Conservation (phyloP, 2,888 invertebrate species). For the Sepiola atlantica region DNA sequence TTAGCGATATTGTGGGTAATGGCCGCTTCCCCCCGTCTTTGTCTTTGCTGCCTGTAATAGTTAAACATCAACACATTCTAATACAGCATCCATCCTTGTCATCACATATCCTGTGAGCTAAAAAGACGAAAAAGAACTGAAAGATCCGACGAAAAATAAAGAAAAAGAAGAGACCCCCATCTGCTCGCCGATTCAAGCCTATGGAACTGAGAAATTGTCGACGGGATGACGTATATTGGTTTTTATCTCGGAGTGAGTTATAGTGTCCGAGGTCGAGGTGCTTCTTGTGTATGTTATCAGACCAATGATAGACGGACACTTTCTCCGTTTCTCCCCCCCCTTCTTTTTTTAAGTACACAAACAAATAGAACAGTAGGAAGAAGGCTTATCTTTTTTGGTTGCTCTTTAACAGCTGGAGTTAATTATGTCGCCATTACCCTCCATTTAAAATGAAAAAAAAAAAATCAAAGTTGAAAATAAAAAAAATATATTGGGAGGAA, state of each 20-base stretch:
- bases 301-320: background rate
- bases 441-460: background rate
- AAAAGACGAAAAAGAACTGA: background rate
- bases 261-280: conserved; percentile 9
- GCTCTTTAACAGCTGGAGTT: conserved; percentile 46
- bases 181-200: background rate
- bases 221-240: background rate
- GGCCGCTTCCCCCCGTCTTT: background rate
- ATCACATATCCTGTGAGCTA: background rate
- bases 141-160: background rate
- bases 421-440: conserved; percentile 33
- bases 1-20: background rate
- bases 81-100: conserved; percentile 32
- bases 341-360: background rate
- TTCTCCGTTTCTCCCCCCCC: background rate
- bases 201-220: conserved; percentile 5
- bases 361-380: background rate
- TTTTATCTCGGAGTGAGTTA: conserved; percentile 18
- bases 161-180: background rate
- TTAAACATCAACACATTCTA: conserved; percentile 11
- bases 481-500: background rate
- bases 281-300: conserved; percentile 23
- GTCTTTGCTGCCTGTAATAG: background rate
- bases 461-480: background rate
- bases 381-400: conserved; percentile 15